Conservation (phyloP, 2,888 invertebrate genomes). For the Papilio elwesi region DNA sequence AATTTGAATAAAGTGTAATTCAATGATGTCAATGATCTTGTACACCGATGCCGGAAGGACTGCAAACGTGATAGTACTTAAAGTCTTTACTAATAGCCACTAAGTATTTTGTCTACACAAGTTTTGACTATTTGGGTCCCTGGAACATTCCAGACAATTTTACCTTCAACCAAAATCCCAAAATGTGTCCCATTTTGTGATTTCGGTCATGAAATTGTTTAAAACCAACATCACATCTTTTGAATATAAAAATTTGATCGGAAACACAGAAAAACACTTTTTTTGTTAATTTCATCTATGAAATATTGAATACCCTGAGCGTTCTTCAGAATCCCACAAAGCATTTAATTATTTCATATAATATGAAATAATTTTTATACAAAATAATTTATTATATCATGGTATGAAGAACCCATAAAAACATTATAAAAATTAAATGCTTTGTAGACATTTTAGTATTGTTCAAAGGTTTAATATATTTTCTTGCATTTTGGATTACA, state of each 20-base stretch:
- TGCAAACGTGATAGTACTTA: constrained; percentile 79
- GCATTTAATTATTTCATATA: too few species aligned
- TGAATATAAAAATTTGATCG: too few species aligned
- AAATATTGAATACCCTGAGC: too few species aligned
- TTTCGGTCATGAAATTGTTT: background rate
- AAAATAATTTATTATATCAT: too few species aligned
- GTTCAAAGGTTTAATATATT: background rate
- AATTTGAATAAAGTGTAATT: constrained; percentile 50
- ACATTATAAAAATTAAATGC: too few species aligned
- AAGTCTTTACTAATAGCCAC: constrained; percentile 59
- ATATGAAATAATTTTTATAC: too few species aligned
- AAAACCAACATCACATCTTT: constrained; percentile 35
- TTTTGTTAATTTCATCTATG: too few species aligned
- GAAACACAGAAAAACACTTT: too few species aligned
- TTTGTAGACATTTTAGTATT: background rate
- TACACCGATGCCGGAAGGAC: constrained; percentile 51
- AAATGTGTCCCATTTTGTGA: background rate
- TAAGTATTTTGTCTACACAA: constrained; percentile 40
- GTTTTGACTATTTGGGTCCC: constrained; percentile 9
- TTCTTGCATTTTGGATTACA: background rate
- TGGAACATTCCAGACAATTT: constrained; percentile 29
- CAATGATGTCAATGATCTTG: constrained; percentile 20
- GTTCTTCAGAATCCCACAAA: too few species aligned
- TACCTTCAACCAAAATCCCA: background rate
- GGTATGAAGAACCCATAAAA: too few species aligned